Evolutionary conservation across 2,797 vertebrate species (phyloP), one percentile per base, ranked within the genome.

Genomic region (Tadarida brasiliensis): DNA sequence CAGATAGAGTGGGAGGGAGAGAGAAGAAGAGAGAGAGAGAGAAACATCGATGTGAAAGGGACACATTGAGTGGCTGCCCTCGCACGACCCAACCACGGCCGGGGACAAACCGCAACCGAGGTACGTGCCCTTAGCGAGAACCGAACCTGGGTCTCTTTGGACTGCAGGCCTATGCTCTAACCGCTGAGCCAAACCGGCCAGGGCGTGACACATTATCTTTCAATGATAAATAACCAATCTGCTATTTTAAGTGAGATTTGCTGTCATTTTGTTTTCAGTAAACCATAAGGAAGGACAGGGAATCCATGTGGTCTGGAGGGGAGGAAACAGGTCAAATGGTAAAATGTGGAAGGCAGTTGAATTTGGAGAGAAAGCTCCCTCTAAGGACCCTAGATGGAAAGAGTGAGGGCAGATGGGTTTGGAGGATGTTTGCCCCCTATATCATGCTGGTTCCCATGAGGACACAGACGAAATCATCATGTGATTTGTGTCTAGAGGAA

Each of bases 371-470:
- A 14, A 16, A 54, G 39, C 39, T n/a, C 15, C 1, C 0, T n/a
- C 6, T 74, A 16, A 9, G 11, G 49, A 4, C 30, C 6, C 4
- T 11, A 9, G 5, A 6, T 7, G 1, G 11, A 0, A 4, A 15
- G 22, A 63, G n/a, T 26, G 28, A 82, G 20, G 63, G n/a, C 28
- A 51, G 35, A 24, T 51, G 47, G 6, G 5, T 89, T 86, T 65
- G n/a, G 57, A 67, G 67, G 8, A 3, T 39, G 39, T 70, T 51
- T 4, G 7, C 39, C 19, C 24, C 28, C 20, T 33, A 11, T 39
- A 20, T 12, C 6, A 15, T 56, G 11, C 11, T 86, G 35, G 59
- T 33, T 90, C 4, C 57, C 14, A 8, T 4, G 5, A 28, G 11
- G 68, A 78, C n/a, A 68, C 17, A 90, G n/a, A 44, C 11, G 35